Evolutionary conservation across 2,888 invertebrate genomes (phyloP).

Genomic region (Xanthia togata): DNA sequence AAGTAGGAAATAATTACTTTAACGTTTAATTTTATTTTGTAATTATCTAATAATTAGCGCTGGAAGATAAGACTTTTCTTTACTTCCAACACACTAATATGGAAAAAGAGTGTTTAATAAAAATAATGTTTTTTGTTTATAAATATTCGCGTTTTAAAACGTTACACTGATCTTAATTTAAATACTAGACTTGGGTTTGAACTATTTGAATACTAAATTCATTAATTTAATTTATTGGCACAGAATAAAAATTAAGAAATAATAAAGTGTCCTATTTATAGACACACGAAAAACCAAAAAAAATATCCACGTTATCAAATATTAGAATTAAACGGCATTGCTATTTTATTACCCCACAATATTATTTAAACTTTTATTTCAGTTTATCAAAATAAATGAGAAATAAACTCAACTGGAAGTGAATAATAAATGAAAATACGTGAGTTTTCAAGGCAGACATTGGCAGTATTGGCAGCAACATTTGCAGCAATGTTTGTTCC

Average conservation of each 20-base stretch:
- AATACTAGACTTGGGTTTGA: constrained; percentile 6
- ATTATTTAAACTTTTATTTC: not conserved
- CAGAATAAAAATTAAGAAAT: constrained; percentile 22
- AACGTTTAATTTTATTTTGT: not conserved
- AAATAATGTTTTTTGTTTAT: not conserved
- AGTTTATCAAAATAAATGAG: not conserved
- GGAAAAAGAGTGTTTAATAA: not conserved
- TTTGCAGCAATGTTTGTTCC: constrained; percentile 43
- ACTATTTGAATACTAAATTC: constrained; percentile 32
- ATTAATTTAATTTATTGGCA: constrained; percentile 19
- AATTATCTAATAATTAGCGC: not conserved
- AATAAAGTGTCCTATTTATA: constrained; percentile 10
- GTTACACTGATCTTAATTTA: constrained; percentile 37
- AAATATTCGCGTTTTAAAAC: not conserved
- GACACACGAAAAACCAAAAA: not conserved
- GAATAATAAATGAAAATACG: not conserved
- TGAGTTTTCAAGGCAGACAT: constrained; percentile 2
- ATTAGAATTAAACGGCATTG: not conserved
- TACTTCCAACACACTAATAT: not conserved
- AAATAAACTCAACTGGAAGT: not conserved
- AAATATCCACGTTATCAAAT: not conserved
- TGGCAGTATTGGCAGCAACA: constrained; percentile 9
- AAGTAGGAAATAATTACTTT: not conserved
- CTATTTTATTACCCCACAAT: not conserved
- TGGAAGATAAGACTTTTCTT: not conserved